Evolutionary conservation across 2,888 invertebrate species (phyloP).

Genomic region (Polymixis lichenea): DNA sequence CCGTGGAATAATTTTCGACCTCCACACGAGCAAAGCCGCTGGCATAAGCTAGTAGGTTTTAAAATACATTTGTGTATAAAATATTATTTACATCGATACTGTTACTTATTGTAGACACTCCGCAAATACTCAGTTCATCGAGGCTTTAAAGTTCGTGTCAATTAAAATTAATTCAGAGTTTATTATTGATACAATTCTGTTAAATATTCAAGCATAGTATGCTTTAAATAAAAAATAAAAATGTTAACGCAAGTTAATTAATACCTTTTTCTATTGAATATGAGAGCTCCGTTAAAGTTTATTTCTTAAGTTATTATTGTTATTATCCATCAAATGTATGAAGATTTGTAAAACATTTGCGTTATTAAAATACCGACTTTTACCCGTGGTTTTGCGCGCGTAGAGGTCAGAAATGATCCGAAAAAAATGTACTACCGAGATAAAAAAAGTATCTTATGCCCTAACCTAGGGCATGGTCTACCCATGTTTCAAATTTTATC

Average conservation of each 20-base stretch:
- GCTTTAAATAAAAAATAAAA: not conserved
- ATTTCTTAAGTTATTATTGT: not conserved
- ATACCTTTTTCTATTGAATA: not conserved
- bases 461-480: no score
- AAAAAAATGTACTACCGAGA: no score
- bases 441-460: no score
- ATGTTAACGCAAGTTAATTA: not conserved
- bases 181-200: conserved; percentile 20
- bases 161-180: conserved; percentile 39
- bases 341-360: not conserved
- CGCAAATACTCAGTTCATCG: conserved; percentile 21
- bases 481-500: no score
- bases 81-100: conserved; percentile 4
- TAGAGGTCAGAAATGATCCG: no score
- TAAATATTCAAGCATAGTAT: conserved; percentile 13
- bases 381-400: no score
- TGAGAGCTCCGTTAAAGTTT: not conserved
- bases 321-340: not conserved
- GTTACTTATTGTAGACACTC: conserved; percentile 27
- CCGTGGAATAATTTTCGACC: no score
- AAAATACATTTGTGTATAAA: not conserved
- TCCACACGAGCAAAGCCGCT: no score
- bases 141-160: conserved; percentile 27
- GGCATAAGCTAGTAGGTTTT: not conserved
- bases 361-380: not conserved